These are phyloP conservation scores for Actinostola sp. DNA, from an alignment of 92 coral and sea anemone species.

Conservation along the genomic window DNA sequence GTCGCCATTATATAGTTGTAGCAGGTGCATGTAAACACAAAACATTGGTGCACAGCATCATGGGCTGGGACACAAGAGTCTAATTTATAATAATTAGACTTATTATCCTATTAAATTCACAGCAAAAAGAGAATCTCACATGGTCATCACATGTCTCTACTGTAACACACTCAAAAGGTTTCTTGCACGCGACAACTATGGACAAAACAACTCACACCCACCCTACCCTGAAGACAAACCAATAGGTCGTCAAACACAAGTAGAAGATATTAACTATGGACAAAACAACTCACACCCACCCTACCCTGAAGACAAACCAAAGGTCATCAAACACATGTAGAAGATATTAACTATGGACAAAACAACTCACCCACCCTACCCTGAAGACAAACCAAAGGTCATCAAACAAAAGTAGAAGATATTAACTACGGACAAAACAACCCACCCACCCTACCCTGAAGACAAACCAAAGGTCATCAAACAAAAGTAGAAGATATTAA, in stretches of 20 bases:
- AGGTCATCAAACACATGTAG: not conserved
- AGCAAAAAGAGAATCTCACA: conserved; percentile 78
- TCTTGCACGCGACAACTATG: conserved; percentile 69
- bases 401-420: no score
- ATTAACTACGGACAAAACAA: conserved; percentile 46
- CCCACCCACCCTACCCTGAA: not conserved
- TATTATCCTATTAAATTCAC: not conserved
- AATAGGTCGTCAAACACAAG: not conserved
- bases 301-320: not conserved
- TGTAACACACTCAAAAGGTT: conserved; percentile 86
- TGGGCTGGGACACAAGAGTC: no score
- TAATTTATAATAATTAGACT: no score
- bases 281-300: conserved; percentile 26
- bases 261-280: no score
- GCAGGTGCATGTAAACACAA: no score
- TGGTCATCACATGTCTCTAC: conserved; percentile 76
- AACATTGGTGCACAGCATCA: no score
- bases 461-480: no score
- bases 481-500: no score
- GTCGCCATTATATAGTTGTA: no score
- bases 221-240: not conserved
- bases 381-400: no score
- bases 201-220: conserved; percentile 31
- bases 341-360: conserved; percentile 66
- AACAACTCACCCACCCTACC: not conserved